Percentiles rank a stretch among this genome's conserved stretches.
These are phyloP conservation scores for Neelides folsomi DNA, from an alignment of 2,888 invertebrate genomes.

Conservation along the genomic window DNA sequence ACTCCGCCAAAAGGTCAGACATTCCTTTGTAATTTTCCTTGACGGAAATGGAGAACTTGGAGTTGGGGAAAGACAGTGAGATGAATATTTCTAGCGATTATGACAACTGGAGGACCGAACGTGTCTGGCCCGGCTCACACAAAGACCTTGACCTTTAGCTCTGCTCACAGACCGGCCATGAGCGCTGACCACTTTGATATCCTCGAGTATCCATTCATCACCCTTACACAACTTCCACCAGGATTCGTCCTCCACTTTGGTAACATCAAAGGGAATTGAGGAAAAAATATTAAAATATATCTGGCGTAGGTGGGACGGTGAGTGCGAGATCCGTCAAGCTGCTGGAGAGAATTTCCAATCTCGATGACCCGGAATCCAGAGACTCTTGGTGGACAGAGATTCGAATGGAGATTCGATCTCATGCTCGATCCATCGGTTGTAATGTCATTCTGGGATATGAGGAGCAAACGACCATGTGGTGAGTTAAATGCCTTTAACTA, in stretches of 20 bases:
- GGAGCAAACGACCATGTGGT: slow-evolving; percentile 89
- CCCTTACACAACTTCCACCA: slow-evolving; percentile 73
- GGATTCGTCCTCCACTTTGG: slow-evolving; percentile 81
- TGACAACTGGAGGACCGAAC: neutral
- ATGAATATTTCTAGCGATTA: too few species aligned
- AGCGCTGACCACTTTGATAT: slow-evolving; percentile 52
- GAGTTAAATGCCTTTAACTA: slow-evolving; percentile 34
- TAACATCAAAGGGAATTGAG: slow-evolving; percentile 36
- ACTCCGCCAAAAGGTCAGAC: slow-evolving; percentile 78
- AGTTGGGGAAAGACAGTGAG: too few species aligned
- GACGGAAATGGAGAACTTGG: too few species aligned
- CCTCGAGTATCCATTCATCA: slow-evolving; percentile 90
- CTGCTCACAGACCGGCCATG: slow-evolving; percentile 8
- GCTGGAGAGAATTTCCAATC: slow-evolving; percentile 63
- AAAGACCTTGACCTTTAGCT: slow-evolving; percentile 11
- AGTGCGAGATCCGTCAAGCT: slow-evolving; percentile 72
- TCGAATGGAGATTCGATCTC: slow-evolving; percentile 85
- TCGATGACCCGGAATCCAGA: slow-evolving; percentile 78
- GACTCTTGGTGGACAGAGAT: slow-evolving; percentile 97
- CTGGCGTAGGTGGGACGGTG: slow-evolving; percentile 55
- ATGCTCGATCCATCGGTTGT: slow-evolving; percentile 79
- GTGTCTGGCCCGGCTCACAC: slow-evolving; percentile 9
- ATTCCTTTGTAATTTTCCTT: too few species aligned
- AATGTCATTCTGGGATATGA: slow-evolving; percentile 86
- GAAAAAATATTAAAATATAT: neutral